phyloP scores from a whole-genome alignment of 2,888 invertebrate genomes.

The Liodrosophila aerea region DNA sequence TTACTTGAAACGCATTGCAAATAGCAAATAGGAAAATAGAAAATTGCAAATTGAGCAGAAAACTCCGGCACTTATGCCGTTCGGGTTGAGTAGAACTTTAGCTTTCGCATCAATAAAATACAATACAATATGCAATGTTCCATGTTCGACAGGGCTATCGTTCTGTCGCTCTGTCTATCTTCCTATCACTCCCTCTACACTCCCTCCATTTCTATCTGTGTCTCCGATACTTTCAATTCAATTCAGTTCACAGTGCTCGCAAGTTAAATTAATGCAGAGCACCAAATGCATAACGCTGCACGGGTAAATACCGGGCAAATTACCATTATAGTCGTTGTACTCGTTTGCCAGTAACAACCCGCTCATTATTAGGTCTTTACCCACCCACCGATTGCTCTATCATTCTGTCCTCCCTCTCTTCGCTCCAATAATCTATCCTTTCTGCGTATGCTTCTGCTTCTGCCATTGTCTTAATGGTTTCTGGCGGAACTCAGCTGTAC shows the following conservation, averaged over 20 bases:
- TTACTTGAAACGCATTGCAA: constrained; percentile 3
- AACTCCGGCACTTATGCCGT: constrained; percentile 13
- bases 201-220: no score
- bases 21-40: constrained; percentile 39
- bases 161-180: no score
- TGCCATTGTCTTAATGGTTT: not conserved
- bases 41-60: constrained; percentile 52
- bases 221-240: not conserved
- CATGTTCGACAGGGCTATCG: not conserved
- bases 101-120: not conserved
- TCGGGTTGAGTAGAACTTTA: not conserved
- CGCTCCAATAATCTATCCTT: no score
- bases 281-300: constrained; percentile 15
- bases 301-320: constrained; percentile 3
- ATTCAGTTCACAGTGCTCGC: not conserved
- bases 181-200: no score
- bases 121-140: not conserved
- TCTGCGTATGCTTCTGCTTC: not conserved
- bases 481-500: constrained; percentile 1
- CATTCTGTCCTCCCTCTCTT: not conserved
- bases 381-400: not conserved
- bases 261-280: constrained; percentile 10
- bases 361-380: constrained; percentile 7
- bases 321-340: not conserved
- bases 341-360: constrained; percentile 7